Conservation (phyloP, 2,113 vertebrate genomes). For the Caranx melampygus region DNA sequence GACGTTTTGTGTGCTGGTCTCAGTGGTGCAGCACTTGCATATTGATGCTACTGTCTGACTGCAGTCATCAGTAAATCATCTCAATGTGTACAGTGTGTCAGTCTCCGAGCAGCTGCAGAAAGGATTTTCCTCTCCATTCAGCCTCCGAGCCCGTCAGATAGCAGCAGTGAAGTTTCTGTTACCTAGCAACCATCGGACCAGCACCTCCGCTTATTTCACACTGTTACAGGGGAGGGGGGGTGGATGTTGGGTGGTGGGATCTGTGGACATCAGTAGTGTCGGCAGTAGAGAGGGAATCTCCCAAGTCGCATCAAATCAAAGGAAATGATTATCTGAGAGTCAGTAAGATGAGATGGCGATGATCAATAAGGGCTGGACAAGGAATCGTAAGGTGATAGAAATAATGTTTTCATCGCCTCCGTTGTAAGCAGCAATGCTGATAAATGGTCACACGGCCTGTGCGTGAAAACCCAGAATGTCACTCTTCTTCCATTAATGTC, state of each 20-base stretch:
- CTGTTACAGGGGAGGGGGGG: constrained; percentile 9
- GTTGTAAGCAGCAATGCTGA: constrained; percentile 22
- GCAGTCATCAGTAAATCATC: constrained; percentile 54
- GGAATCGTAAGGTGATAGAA: too few species aligned
- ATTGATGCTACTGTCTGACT: constrained; percentile 15
- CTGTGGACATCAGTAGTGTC: constrained; percentile 54
- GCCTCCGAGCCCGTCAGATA: constrained; percentile 49
- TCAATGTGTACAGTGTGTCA: constrained; percentile 14
- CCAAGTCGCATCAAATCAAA: background rate
- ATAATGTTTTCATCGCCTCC: background rate
- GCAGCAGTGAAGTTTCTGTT: constrained; percentile 75
- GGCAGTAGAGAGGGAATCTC: constrained; percentile 40
- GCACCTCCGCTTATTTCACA: constrained; percentile 51
- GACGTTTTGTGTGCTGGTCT: background rate
- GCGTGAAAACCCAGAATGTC: constrained; percentile 58
- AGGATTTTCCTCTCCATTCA: constrained; percentile 70
- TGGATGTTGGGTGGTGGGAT: background rate
- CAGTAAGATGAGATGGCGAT: background rate
- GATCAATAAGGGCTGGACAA: background rate
- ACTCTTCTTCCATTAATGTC: constrained; percentile 38
- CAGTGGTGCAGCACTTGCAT: background rate
- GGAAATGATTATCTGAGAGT: background rate
- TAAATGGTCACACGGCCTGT: background rate
- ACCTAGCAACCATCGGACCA: constrained; percentile 78
- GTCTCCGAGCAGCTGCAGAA: constrained; percentile 30